Conservation (phyloP, 2,888 invertebrate species). For the Drosophila helvetica region DNA sequence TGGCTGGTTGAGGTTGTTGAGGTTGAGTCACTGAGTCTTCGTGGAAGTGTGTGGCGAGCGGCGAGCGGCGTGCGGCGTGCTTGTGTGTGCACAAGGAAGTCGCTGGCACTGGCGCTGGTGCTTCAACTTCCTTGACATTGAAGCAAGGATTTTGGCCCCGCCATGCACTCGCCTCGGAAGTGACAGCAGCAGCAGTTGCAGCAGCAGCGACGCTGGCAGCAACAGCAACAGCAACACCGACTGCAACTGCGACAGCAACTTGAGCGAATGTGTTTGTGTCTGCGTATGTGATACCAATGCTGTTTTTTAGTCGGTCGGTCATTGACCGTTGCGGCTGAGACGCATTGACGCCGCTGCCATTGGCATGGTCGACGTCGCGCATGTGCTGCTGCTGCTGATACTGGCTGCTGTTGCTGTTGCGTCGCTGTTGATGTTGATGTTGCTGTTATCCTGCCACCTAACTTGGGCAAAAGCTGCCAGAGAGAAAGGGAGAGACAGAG, state of each 20-base stretch:
- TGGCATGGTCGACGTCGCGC: conserved; percentile 60
- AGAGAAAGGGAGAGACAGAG: conserved; percentile 17
- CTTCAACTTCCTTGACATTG: conserved; percentile 75
- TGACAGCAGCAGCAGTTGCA: conserved; percentile 55
- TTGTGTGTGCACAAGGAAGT: conserved; percentile 66
- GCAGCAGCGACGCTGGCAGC: conserved; percentile 12
- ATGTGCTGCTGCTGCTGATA: conserved; percentile 18
- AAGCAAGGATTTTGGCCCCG: conserved; percentile 70
- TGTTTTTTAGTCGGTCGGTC: conserved; percentile 82
- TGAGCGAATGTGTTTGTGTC: conserved; percentile 15
- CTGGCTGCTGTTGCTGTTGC: conserved; percentile 18
- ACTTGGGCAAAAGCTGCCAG: conserved; percentile 28
- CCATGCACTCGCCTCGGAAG: conserved; percentile 62
- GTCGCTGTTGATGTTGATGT: not conserved
- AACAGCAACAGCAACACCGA: conserved; percentile 26
- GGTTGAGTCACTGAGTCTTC: not conserved
- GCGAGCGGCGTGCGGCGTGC: not conserved
- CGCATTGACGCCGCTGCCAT: conserved; percentile 77
- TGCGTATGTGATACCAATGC: conserved; percentile 39
- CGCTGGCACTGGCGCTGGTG: conserved; percentile 34
- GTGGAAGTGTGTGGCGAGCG: not conserved
- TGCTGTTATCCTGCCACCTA: conserved; percentile 57
- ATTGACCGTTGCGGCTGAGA: conserved; percentile 81
- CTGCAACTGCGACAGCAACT: conserved; percentile 25
- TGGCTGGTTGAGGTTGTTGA: not conserved